Base-by-base conservation (phyloP, 2,113 vertebrate genomes). In the Rhodinocichla rosea region DNA sequence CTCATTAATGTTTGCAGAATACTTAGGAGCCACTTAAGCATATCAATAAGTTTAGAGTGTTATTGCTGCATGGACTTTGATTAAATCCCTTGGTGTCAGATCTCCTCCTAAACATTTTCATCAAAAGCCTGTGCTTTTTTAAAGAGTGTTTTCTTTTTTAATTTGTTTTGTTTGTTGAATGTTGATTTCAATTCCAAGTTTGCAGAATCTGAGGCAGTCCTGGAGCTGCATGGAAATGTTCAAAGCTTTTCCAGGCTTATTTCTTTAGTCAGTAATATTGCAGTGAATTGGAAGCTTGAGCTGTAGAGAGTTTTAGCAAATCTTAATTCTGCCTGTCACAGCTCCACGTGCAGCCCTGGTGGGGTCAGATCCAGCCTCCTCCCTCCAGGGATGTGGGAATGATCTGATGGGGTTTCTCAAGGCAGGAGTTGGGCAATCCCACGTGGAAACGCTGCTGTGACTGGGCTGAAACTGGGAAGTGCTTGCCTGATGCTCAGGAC, bases 391-490 rank as follows among this genome's bases (percentile, higher is more conserved):
- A 56, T 65, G 56, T 89, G 79, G 92, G 82, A 94, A 81, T 63
- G 28, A 23, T 65, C 71, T 73, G 70, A 52, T 70, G 70, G 69
- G 77, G 73, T 56, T 92, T 93, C 87, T 67, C 85, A 64, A 94
- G 89, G 59, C 32, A 23, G 67, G 73, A 88, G 42, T 24, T 83
- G 49, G 70, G 80, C 50, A 60, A n/a, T 13, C 42, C 17, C 26
- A 27, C 33, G 18, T 50, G 69, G 82, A 96, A 93, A 96, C 0
- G 30, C 35, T 77, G 94, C 92, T n/a, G 9, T 56, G 94, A 44
- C 73, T 62, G 21, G 87, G 73, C 89, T 95, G 94, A 96, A 97
- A 97, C 81, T 93, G 96, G 97, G 97, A 98, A 98, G 97, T 94
- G 47, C 91, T 83, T 84, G 94, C 93, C 93, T 10, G 79, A 91